Evolutionary conservation across 92 coral and sea anemone species (phyloP).

Genomic region (Bergia puertoricense): DNA sequence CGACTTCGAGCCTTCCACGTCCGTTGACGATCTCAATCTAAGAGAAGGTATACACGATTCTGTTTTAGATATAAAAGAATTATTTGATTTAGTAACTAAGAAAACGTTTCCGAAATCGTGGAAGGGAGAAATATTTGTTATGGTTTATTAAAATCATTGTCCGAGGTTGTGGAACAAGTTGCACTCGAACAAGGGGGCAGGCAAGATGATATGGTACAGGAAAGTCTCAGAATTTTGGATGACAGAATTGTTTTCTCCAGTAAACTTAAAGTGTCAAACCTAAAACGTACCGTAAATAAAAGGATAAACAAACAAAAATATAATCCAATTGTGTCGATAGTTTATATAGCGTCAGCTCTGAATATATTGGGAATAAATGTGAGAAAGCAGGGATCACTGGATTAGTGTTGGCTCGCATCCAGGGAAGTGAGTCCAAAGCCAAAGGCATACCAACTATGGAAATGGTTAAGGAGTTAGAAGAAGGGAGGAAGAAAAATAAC

Average conservation of each 20-base stretch:
- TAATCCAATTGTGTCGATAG: not conserved
- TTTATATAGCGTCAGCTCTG: not conserved
- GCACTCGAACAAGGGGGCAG: conserved; percentile 16
- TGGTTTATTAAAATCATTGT: conserved; percentile 19
- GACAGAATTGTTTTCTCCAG: conserved; percentile 7
- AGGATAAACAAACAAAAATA: not conserved
- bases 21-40: not conserved
- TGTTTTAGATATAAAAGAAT: not conserved
- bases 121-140: conserved; percentile 11
- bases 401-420: not conserved
- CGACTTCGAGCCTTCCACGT: conserved; percentile 3
- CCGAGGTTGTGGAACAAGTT: conserved; percentile 26
- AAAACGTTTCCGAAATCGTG: conserved; percentile 19
- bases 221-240: conserved; percentile 2
- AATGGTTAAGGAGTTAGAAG: conserved; percentile 24
- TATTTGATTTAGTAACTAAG: not conserved
- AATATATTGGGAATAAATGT: conserved; percentile 9
- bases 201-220: conserved; percentile 13
- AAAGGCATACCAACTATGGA: not conserved
- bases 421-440: not conserved
- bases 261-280: conserved; percentile 24
- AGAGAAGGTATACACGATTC: conserved; percentile 4
- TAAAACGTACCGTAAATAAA: not conserved
- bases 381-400: conserved; percentile 2
- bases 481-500: conserved; percentile 4